phyloP scores from a whole-genome alignment of 2,888 invertebrate genomes.

The Drosophila pseudotakahashii region DNA sequence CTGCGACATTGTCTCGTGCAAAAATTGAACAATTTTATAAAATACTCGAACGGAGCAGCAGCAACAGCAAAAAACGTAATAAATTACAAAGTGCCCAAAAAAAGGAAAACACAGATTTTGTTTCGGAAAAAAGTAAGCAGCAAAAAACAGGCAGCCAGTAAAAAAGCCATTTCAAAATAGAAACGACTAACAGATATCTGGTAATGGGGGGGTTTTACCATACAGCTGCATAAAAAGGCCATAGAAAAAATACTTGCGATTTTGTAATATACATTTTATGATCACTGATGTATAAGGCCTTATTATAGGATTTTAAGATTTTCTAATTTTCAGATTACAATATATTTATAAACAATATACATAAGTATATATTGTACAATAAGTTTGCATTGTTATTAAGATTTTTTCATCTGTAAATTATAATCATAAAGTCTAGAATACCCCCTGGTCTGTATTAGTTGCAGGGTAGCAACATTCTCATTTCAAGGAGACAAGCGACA shows the following conservation, averaged over 20 bases:
- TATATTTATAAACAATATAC: no score
- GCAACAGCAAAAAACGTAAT: conserved; percentile 51
- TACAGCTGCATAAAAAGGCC: background rate
- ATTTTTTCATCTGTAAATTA: background rate
- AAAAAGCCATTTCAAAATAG: conserved; percentile 18
- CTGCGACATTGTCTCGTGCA: conserved; percentile 51
- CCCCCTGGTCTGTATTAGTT: background rate
- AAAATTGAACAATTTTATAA: conserved; percentile 56
- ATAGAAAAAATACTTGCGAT: background rate
- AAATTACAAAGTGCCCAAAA: conserved; percentile 59
- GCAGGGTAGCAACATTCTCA: conserved; percentile 30
- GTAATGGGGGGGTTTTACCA: background rate
- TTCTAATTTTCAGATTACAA: no score
- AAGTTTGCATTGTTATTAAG: background rate
- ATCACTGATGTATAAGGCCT: no score
- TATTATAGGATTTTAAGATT: no score
- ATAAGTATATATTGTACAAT: no score
- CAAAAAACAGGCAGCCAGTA: conserved; percentile 30
- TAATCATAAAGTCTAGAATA: background rate
- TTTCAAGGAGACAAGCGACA: conserved; percentile 58
- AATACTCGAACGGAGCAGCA: conserved; percentile 35
- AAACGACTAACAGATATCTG: conserved; percentile 15
- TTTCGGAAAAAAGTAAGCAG: conserved; percentile 19
- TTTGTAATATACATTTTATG: background rate
- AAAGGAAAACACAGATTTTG: conserved; percentile 35